phyloP scores from a whole-genome alignment of 2,113 vertebrate species.

The Argyrosomus japonicus region DNA sequence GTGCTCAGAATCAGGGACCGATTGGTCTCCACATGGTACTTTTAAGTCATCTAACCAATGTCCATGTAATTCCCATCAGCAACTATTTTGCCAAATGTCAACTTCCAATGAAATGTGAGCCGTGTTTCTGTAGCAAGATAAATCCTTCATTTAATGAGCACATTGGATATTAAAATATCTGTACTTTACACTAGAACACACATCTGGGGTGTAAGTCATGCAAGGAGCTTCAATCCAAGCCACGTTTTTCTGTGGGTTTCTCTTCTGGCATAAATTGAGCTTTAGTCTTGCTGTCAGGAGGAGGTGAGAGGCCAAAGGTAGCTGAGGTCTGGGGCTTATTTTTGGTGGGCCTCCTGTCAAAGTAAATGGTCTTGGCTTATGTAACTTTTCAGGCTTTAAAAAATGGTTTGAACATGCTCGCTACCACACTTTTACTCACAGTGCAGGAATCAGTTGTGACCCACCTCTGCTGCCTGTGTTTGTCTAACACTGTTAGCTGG shows the following conservation, averaged over 20 bases:
- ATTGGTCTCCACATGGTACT: too few species aligned
- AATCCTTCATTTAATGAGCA: background rate
- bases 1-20: background rate
- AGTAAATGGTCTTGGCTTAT: conserved; percentile 40
- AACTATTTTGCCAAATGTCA: background rate
- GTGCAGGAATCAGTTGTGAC: conserved; percentile 11
- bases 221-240: background rate
- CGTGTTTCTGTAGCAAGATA: background rate
- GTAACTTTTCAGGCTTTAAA: conserved; percentile 24
- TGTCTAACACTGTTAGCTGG: background rate
- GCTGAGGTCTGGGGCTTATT: conserved; percentile 14
- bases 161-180: background rate
- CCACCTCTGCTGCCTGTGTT: conserved; percentile 8
- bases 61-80: too few species aligned
- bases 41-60: too few species aligned
- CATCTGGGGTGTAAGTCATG: background rate
- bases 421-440: background rate
- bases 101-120: background rate
- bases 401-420: background rate
- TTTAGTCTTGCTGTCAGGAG: conserved; percentile 45
- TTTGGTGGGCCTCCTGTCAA: conserved; percentile 45
- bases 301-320: conserved; percentile 42
- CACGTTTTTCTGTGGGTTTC: conserved; percentile 25
- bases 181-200: background rate
- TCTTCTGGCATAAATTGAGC: conserved; percentile 28